A percentile compares a stretch with the other conserved stretches of the same genome.
Evolutionary conservation across 2,113 vertebrate species (phyloP).

Genomic region (Gobio gobio): DNA sequence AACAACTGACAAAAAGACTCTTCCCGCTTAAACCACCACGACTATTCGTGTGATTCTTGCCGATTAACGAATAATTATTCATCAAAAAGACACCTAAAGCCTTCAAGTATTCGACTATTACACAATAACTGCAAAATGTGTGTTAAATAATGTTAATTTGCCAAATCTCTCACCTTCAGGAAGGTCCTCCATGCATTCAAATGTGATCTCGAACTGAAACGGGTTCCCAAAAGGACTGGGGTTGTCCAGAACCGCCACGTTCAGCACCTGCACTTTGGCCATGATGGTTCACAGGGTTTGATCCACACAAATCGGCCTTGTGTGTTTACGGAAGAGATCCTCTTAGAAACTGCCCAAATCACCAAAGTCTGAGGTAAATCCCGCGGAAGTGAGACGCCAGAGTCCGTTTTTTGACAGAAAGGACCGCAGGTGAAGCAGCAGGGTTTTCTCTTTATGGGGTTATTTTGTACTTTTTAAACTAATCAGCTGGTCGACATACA

Average conservation of each 20-base stretch:
- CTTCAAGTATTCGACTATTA: not conserved
- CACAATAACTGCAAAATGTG: not conserved
- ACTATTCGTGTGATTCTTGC: not conserved
- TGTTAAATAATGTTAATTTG: not conserved
- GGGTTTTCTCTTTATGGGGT: not conserved
- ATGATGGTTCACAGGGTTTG: constrained; percentile 61
- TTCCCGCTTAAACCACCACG: not conserved
- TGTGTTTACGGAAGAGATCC: not conserved
- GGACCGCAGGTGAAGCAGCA: not conserved
- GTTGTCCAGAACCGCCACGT: constrained; percentile 88
- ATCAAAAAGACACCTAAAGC: not conserved
- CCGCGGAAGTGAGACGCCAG: not conserved
- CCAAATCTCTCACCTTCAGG: constrained; percentile 80
- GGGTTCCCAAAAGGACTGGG: constrained; percentile 89
- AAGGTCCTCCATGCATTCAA: constrained; percentile 89
- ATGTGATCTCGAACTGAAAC: constrained; percentile 92
- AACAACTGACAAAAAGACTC: not conserved
- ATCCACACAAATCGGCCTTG: not conserved
- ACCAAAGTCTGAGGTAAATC: not conserved
- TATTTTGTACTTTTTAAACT: not conserved
- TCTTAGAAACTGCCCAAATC: not conserved
- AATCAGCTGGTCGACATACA: not conserved
- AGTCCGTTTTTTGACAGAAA: not conserved
- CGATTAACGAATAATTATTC: not conserved
- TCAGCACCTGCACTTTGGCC: constrained; percentile 91